Percentiles rank a stretch among this genome's conserved stretches.
Conservation (phyloP, 2,888 invertebrate species). For the Reticulitermes lucifugus region DNA sequence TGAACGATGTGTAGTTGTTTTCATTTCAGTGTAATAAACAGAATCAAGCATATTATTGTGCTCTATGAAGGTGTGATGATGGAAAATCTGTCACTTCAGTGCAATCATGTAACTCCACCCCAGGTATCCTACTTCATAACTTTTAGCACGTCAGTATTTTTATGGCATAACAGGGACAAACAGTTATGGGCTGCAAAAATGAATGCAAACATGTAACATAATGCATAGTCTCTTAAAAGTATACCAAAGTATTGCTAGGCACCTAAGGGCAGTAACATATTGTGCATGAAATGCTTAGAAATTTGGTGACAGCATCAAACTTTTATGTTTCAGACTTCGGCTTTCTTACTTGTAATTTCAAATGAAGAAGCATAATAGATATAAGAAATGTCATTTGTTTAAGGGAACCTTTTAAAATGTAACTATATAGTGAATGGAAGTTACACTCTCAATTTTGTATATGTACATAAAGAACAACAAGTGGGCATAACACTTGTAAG, state of each 20-base stretch:
- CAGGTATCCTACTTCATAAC: conserved; percentile 1
- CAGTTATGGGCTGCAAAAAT: not conserved
- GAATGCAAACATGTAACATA: not conserved
- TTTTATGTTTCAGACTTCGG: conserved; percentile 18
- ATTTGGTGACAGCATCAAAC: conserved; percentile 18
- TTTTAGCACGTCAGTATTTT: not conserved
- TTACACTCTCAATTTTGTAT: not conserved
- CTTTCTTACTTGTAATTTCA: conserved; percentile 13
- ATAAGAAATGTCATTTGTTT: not conserved
- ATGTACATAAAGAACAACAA: not conserved
- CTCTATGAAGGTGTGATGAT: not conserved
- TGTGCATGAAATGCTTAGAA: conserved; percentile 21
- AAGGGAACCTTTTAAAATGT: conserved; percentile 19
- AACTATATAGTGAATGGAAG: conserved; percentile 26
- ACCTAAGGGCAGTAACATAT: conserved; percentile 5
- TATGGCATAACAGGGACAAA: not conserved
- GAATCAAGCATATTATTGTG: not conserved
- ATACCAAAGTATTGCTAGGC: conserved; percentile 28
- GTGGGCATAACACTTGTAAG: not conserved
- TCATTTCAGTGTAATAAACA: conserved; percentile 1
- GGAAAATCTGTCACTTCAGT: not conserved
- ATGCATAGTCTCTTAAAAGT: conserved; percentile 17
- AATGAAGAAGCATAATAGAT: not conserved
- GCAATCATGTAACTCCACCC: not conserved
- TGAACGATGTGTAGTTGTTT: not conserved